Percentiles rank a stretch among this genome's conserved stretches.
Evolutionary conservation across 2,888 invertebrate genomes (phyloP).

Genomic region (Campoplex capitator): DNA sequence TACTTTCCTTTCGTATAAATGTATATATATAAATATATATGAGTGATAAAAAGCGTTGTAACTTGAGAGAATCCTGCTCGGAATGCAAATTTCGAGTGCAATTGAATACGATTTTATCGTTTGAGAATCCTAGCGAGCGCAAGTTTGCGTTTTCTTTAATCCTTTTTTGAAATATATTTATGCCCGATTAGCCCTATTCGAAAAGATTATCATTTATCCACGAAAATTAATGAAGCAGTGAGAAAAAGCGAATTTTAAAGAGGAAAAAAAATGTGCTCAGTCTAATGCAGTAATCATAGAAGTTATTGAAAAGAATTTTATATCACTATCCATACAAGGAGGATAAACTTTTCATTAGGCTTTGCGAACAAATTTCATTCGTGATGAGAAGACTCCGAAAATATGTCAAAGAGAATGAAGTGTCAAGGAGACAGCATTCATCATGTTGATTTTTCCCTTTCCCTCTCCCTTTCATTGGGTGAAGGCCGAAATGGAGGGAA

Average conservation of each 20-base stretch:
- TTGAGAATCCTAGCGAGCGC: neutral
- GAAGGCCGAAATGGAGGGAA: slow-evolving; percentile 3
- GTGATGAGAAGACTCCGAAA: neutral
- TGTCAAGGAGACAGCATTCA: neutral
- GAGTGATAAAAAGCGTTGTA: too few species aligned
- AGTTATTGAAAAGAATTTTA: neutral
- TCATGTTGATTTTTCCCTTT: neutral
- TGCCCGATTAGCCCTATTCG: neutral
- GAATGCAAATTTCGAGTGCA: neutral
- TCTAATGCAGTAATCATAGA: neutral
- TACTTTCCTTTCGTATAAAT: neutral
- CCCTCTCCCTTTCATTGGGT: neutral
- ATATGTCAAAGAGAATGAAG: slow-evolving; percentile 2
- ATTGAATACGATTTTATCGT: neutral
- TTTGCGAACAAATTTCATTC: neutral
- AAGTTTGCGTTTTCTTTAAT: neutral
- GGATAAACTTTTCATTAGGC: neutral
- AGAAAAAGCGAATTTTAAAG: too few species aligned
- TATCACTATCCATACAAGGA: neutral
- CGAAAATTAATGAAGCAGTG: neutral
- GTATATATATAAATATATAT: neutral
- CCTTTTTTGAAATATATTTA: neutral
- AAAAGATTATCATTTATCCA: neutral
- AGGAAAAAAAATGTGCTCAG: neutral
- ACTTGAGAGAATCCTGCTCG: neutral